Conservation (phyloP, 2,113 vertebrate genomes). For the Genyomyrus donnyi region DNA sequence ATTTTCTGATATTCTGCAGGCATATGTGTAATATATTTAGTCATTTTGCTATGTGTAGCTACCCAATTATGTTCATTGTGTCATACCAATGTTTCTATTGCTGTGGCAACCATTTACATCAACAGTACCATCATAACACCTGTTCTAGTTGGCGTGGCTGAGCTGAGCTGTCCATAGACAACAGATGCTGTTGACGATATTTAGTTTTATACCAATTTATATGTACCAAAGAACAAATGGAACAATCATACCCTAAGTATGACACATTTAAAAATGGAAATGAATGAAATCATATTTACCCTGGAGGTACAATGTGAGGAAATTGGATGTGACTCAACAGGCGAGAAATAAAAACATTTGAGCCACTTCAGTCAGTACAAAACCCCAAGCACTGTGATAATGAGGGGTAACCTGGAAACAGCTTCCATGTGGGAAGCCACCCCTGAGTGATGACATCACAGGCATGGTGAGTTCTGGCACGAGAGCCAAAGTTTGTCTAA, state of each 20-base stretch:
- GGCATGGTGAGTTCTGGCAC: background rate
- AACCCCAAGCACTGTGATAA: background rate
- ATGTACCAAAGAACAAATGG: background rate
- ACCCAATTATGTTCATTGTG: background rate
- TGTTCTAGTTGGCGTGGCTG: background rate
- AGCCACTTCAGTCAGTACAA: background rate
- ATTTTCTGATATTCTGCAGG: background rate
- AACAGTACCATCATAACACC: background rate
- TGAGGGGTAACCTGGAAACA: background rate
- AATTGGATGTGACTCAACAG: background rate
- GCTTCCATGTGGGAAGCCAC: background rate
- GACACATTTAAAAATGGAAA: background rate
- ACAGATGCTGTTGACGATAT: background rate
- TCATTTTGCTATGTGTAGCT: background rate
- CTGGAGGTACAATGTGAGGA: background rate
- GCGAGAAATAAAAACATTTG: background rate
- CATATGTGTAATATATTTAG: background rate
- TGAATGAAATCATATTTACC: background rate
- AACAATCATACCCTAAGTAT: background rate
- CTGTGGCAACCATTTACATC: background rate
- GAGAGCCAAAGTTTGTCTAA: background rate
- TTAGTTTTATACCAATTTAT: background rate
- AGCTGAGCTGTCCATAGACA: background rate
- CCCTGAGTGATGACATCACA: background rate
- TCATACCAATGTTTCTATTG: background rate